These are phyloP conservation scores for Physella acuta DNA, from an alignment of 1,140 invertebrate genomes.

Conservation along the genomic window DNA sequence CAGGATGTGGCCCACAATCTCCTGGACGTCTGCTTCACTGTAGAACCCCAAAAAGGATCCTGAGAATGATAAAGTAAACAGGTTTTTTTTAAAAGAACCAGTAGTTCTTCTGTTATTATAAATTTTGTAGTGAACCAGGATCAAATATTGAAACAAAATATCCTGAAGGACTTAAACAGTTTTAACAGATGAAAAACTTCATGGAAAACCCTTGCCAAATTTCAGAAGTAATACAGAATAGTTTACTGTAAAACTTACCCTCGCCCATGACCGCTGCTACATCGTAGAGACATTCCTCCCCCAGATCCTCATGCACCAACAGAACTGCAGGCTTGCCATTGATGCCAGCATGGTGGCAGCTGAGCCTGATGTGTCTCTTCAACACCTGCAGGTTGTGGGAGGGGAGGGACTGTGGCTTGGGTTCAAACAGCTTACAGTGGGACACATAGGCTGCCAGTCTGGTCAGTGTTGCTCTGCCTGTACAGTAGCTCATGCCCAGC, in stretches of 20 bases:
- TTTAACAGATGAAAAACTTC: too few species aligned
- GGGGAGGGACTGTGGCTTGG: conserved; percentile 43
- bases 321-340: conserved; percentile 51
- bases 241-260: too few species aligned
- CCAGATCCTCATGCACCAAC: conserved; percentile 50
- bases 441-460: conserved; percentile 53
- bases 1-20: conserved; percentile 55
- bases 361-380: conserved; percentile 48
- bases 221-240: too few species aligned
- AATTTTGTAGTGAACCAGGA: too few species aligned
- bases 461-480: conserved; percentile 52
- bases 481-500: conserved; percentile 50
- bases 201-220: too few species aligned
- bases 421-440: conserved; percentile 54
- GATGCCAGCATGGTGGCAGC: conserved; percentile 51
- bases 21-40: conserved; percentile 49
- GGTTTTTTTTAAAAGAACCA: too few species aligned
- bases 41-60: conserved; percentile 56
- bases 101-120: too few species aligned
- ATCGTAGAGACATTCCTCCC: conserved; percentile 46
- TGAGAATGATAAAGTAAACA: conserved; percentile 24
- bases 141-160: too few species aligned
- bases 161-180: too few species aligned
- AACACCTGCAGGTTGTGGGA: conserved; percentile 43
- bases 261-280: conserved; percentile 50